These are phyloP conservation scores for Trissolcus brochymenae DNA, from an alignment of 2,888 invertebrate genomes.

Conservation along the genomic window DNA sequence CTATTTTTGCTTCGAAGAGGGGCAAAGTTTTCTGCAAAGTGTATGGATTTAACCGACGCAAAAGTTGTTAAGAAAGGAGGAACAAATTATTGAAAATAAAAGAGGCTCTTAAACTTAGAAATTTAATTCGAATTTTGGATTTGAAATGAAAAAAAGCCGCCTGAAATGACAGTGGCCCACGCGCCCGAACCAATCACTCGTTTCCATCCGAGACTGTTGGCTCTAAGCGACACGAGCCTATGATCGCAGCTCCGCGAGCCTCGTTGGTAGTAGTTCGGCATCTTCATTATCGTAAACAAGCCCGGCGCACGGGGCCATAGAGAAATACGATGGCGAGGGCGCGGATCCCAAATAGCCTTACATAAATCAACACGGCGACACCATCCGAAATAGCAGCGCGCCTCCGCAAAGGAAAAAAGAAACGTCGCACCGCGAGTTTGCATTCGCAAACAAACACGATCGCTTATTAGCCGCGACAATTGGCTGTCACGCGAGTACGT, in stretches of 20 bases:
- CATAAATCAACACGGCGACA: constrained; percentile 36
- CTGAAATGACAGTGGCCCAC: too few relatives aligned
- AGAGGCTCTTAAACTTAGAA: too few relatives aligned
- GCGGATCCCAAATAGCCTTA: constrained; percentile 33
- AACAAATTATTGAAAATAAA: too few relatives aligned
- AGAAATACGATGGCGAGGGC: constrained; percentile 26
- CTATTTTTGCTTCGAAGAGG: background rate
- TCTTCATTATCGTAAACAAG: constrained; percentile 55
- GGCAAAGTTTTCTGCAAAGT: too few relatives aligned
- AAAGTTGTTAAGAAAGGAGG: too few relatives aligned
- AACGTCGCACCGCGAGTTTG: constrained; percentile 2
- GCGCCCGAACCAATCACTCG: constrained; percentile 20
- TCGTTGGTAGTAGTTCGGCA: constrained; percentile 53
- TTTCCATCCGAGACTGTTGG: constrained; percentile 36
- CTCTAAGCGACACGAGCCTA: constrained; percentile 39
- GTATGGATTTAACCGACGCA: too few relatives aligned
- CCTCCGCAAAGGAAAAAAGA: constrained; percentile 17
- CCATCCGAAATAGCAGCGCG: constrained; percentile 44
- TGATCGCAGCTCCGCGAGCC: constrained; percentile 31
- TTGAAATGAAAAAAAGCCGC: too few relatives aligned
- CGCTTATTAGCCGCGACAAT: constrained; percentile 34
- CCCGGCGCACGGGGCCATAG: constrained; percentile 36
- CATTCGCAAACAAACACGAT: constrained; percentile 30
- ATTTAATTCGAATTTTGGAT: too few relatives aligned
- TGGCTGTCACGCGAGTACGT: constrained; percentile 41